Base-by-base conservation (phyloP, 2,888 invertebrate species). In the Scrobipalpa atriplicella region DNA sequence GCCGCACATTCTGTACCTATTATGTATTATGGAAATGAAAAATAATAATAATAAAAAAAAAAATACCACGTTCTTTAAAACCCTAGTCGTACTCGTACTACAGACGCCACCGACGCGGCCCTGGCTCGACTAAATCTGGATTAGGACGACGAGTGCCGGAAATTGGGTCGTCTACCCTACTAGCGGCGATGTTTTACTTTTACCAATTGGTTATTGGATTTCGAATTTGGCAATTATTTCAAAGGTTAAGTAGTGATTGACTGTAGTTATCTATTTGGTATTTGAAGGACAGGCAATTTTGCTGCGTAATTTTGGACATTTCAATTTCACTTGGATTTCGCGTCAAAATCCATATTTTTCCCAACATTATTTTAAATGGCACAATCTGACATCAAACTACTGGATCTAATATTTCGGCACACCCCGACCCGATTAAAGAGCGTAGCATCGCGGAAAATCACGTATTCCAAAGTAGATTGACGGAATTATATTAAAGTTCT, bases 91-190 rank as follows among this genome's bases (percentile, higher is more conserved):
- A 71, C 68, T n/a, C 72, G 63, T 51, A n/a, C n/a, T n/a, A n/a
- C n/a, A 60, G 66, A 65, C 68, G 71, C 76, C 75, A 80, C 78
- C 72, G 70, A 71, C 21, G 21, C 19, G 21, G 54, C 73, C 67
- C 65, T 29, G 78, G 77, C 74, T 66, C 67, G 58, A 72, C 74
- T 79, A 80, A 83, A 78, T 79, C 77, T 77, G 78, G 82, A 81
- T 82, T 81, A 78, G 76, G 69, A 73, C 69, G 76, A 74, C 75
- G 67, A 10, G 58, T 47, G 69, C 66, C 73, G 75, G 79, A 80
- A 85, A 84, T 84, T 81, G 81, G 83, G 82, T 80, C 82, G 75
- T 54, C 18, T 47, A 62, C 62, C 47, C n/a, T 47, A 62, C 54
- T 54, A 36, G 16, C 58, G 2, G 38, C 18, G 58, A 38, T 9